Base-by-base conservation (phyloP, 2,888 invertebrate species). In the Augiades crinisus region DNA sequence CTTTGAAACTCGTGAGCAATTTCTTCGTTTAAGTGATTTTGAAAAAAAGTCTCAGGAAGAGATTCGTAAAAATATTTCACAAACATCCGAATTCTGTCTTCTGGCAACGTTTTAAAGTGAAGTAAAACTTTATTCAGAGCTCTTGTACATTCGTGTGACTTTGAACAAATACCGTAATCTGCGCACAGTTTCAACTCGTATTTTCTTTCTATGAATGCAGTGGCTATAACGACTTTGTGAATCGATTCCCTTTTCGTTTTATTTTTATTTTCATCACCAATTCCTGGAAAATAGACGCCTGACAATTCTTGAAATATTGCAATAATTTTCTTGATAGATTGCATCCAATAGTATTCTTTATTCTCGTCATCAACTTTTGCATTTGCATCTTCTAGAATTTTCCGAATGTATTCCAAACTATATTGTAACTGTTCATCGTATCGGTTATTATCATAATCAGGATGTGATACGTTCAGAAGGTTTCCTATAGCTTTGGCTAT, bases 321-420 rank as follows among this genome's bases (percentile, higher is more conserved):
- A 52, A 72, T 75, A 7, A 83, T 73, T 60, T 62, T 78, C 57
- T 87, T 87, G 0, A 82, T 53, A 1, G 75, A 22, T 19, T 70
- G 68, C 2, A 61, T 63, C 83, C 82, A 84, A 4, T 67, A 43
- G n/a, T 68, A 67, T 0, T 49, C 27, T 31, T 67, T 58, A 1
- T 65, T 67, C 0, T 63, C 60, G 0, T 71, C 65, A 1, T 45
- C 60, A 0, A 68, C 34, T 59, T 68, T 73, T 0, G 51, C 40
- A 21, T 75, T 64, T 0, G 64, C 62, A 1, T 49, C 53, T 58
- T 62, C 65, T 0, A 84, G 57, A 6, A 78, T 41, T 24, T 70
- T 67, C 53, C 66, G 73, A 6, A 77, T 57, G 8, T 63, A 61
- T 1, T 56, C 61, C 5, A 83, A 53, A 17, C 63, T 59, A 27